Evolutionary conservation across 1,140 invertebrate genomes (phyloP).

Genomic region (Metopolophium dirhodum): DNA sequence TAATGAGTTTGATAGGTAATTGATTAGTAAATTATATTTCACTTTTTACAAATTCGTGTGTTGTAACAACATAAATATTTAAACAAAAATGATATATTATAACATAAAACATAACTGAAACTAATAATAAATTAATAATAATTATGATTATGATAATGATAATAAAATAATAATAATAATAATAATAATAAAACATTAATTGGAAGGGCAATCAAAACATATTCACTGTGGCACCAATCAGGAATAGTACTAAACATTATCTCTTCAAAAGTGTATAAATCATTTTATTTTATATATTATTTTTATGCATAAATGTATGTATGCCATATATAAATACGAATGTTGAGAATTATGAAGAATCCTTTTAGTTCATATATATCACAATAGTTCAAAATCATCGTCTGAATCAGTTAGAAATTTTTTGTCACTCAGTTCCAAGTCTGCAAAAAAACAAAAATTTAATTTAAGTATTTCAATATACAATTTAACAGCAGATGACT

Average conservation of each 20-base stretch:
- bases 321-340: neutral
- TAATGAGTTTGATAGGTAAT: neutral
- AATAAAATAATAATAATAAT: neutral
- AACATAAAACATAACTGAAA: neutral
- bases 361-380: constrained; percentile 62
- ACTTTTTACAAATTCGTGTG: neutral
- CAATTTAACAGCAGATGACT: neutral
- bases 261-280: neutral
- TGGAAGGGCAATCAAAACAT: neutral
- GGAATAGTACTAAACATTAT: neutral
- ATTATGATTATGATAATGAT: neutral
- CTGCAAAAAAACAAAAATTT: constrained; percentile 23
- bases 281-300: neutral
- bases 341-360: neutral
- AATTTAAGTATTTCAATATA: neutral
- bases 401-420: constrained; percentile 65
- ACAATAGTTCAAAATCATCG: constrained; percentile 69
- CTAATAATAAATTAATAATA: constrained; percentile 22
- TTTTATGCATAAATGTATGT: neutral
- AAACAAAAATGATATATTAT: neutral
- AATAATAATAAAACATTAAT: neutral
- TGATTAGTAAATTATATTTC: neutral
- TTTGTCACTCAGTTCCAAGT: constrained; percentile 33
- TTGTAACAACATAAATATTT: neutral
- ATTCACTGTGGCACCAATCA: neutral